Evolutionary conservation across 2,888 invertebrate genomes (phyloP).

Genomic region (Lasioglossum morio): DNA sequence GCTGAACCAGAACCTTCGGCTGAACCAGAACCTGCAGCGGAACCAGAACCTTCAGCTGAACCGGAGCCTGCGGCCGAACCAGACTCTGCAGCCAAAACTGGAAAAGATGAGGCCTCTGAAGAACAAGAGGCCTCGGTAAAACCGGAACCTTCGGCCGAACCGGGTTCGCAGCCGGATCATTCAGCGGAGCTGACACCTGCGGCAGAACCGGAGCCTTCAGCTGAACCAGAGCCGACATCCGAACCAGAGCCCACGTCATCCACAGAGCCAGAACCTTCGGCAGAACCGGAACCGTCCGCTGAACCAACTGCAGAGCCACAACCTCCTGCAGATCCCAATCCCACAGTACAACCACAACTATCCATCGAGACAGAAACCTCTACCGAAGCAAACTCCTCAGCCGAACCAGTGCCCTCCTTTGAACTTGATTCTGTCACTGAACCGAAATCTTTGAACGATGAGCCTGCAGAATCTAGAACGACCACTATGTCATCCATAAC

Average conservation of each 20-base stretch:
- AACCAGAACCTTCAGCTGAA: constrained; percentile 66
- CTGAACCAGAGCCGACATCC: constrained; percentile 26
- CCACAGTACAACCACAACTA: constrained; percentile 71
- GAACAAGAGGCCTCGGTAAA: constrained; percentile 67
- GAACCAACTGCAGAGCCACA: constrained; percentile 59
- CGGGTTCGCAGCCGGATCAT: constrained; percentile 39
- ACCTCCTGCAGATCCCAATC: constrained; percentile 65
- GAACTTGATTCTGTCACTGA: constrained; percentile 74
- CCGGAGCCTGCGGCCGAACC: constrained; percentile 47
- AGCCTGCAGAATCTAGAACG: constrained; percentile 62
- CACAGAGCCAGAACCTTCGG: constrained; percentile 58
- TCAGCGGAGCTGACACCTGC: neutral
- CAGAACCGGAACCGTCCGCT: constrained; percentile 70
- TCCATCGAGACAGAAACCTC: constrained; percentile 45
- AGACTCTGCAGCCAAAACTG: constrained; percentile 30
- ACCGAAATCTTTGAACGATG: constrained; percentile 71
- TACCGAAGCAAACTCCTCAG: constrained; percentile 61
- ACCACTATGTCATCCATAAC: constrained; percentile 56
- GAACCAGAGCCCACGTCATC: constrained; percentile 68
- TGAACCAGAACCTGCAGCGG: constrained; percentile 60
- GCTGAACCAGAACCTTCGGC: constrained; percentile 52
- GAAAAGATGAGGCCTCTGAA: constrained; percentile 1
- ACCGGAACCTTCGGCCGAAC: constrained; percentile 50
- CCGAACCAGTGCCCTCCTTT: constrained; percentile 59
- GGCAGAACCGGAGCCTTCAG: neutral